These are phyloP conservation scores for Exephanes ischioxanthus DNA, from an alignment of 2,888 invertebrate species.

Conservation along the genomic window DNA sequence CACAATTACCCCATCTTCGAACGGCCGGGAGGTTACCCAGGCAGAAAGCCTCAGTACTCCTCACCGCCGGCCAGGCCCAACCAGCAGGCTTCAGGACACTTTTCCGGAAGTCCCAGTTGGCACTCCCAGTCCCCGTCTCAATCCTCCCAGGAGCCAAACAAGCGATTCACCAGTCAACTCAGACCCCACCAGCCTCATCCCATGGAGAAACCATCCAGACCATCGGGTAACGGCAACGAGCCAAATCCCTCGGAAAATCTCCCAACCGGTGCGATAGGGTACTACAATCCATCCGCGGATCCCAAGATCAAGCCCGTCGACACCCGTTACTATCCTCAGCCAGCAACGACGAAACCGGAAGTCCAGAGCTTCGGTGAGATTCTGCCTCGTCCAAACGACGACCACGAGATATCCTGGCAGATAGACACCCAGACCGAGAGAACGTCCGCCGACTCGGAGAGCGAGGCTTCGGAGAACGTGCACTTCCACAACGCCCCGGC, in stretches of 20 bases:
- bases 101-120: slow-evolving; percentile 61
- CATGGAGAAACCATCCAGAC: slow-evolving; percentile 28
- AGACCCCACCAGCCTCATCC: slow-evolving; percentile 45
- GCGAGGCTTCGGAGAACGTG: slow-evolving; percentile 68
- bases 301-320: slow-evolving; percentile 72
- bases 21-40: slow-evolving; percentile 71
- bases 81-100: slow-evolving; percentile 56
- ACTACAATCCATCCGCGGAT: slow-evolving; percentile 78
- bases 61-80: slow-evolving; percentile 37
- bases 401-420: slow-evolving; percentile 65
- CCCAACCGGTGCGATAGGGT: slow-evolving; percentile 78
- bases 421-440: slow-evolving; percentile 69
- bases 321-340: slow-evolving; percentile 71
- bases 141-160: slow-evolving; percentile 71
- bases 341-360: slow-evolving; percentile 68
- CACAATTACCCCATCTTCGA: slow-evolving; percentile 77
- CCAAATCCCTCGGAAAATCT: slow-evolving; percentile 69
- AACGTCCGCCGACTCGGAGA: slow-evolving; percentile 61
- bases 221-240: slow-evolving; percentile 29
- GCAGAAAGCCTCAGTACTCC: slow-evolving; percentile 68
- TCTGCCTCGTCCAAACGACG: slow-evolving; percentile 65
- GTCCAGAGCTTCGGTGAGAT: slow-evolving; percentile 73
- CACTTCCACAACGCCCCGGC: slow-evolving; percentile 59
- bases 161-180: slow-evolving; percentile 52
- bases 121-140: slow-evolving; percentile 59